Evolutionary conservation across 2,888 invertebrate species (phyloP).

Genomic region (Nephrotoma guestfalica): DNA sequence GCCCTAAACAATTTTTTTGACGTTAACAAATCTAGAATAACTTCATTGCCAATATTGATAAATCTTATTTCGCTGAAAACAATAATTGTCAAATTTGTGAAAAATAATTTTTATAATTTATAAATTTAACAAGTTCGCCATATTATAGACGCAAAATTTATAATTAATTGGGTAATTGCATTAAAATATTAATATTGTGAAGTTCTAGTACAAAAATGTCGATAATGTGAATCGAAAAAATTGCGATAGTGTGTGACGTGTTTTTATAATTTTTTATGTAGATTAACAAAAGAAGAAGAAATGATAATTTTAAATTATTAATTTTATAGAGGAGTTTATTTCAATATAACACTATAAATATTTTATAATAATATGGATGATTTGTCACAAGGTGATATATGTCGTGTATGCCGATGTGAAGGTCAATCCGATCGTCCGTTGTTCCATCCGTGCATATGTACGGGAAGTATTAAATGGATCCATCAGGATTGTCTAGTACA

Average conservation of each 20-base stretch:
- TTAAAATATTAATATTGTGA: not conserved
- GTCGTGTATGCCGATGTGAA: slow-evolving; percentile 95
- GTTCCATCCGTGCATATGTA: slow-evolving; percentile 97
- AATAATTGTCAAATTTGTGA: not conserved
- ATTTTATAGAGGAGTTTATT: not conserved
- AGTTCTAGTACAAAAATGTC: not conserved
- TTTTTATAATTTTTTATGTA: not conserved
- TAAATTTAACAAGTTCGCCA: not conserved
- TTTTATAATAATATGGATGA: slow-evolving; percentile 25
- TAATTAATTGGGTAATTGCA: not conserved
- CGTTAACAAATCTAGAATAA: not conserved
- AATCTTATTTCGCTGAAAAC: not conserved
- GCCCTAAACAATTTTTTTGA: not conserved
- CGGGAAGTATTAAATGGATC: slow-evolving; percentile 97
- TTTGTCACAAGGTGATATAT: slow-evolving; percentile 62
- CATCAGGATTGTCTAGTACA: slow-evolving; percentile 97
- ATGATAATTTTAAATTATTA: not conserved
- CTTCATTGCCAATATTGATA: slow-evolving; percentile 5
- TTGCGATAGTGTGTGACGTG: not conserved
- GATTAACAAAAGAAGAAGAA: not conserved
- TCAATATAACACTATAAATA: not conserved
- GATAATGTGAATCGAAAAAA: not conserved
- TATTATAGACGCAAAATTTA: not conserved
- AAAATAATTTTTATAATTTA: not conserved
- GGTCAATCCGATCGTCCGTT: slow-evolving; percentile 81